Conservation (phyloP, 2,113 vertebrate species). For the Takifugu flavidus region DNA sequence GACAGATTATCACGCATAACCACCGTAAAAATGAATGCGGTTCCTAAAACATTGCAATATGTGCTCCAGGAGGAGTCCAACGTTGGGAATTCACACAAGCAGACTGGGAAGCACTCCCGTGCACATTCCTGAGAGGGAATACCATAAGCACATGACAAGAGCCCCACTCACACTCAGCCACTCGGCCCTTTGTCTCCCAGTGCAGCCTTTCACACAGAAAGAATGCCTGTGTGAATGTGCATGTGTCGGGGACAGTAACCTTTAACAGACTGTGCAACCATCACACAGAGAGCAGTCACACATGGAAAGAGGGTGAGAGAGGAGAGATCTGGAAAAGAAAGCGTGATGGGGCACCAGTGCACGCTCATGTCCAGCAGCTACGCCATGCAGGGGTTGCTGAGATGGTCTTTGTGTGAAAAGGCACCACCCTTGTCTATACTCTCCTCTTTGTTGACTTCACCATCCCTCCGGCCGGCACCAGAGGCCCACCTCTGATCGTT, state of each 20-base stretch:
- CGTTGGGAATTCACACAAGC: slow-evolving; percentile 39
- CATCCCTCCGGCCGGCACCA: slow-evolving; percentile 1
- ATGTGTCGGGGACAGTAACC: slow-evolving; percentile 52
- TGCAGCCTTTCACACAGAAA: slow-evolving; percentile 55
- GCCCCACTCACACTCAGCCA: slow-evolving; percentile 54
- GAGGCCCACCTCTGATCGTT: neutral
- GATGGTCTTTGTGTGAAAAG: slow-evolving; percentile 29
- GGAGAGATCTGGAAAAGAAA: slow-evolving; percentile 9
- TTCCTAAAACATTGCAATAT: slow-evolving; percentile 16
- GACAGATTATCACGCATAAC: neutral
- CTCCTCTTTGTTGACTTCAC: slow-evolving; percentile 17
- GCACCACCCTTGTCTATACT: neutral
- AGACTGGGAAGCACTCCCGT: slow-evolving; percentile 47
- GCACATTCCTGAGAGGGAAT: slow-evolving; percentile 61
- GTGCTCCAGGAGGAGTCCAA: slow-evolving; percentile 2
- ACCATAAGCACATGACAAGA: slow-evolving; percentile 63
- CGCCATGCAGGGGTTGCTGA: slow-evolving; percentile 57
- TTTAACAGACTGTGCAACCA: slow-evolving; percentile 38
- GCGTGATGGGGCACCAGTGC: slow-evolving; percentile 36
- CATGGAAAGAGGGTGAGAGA: slow-evolving; percentile 18
- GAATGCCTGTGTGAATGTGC: slow-evolving; percentile 45
- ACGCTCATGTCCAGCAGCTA: slow-evolving; percentile 47
- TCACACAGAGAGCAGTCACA: slow-evolving; percentile 27
- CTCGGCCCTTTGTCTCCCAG: slow-evolving; percentile 60
- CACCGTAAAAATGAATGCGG: neutral